phyloP scores from a whole-genome alignment of 2,113 vertebrate species.

The Xenopus laevis region DNA sequence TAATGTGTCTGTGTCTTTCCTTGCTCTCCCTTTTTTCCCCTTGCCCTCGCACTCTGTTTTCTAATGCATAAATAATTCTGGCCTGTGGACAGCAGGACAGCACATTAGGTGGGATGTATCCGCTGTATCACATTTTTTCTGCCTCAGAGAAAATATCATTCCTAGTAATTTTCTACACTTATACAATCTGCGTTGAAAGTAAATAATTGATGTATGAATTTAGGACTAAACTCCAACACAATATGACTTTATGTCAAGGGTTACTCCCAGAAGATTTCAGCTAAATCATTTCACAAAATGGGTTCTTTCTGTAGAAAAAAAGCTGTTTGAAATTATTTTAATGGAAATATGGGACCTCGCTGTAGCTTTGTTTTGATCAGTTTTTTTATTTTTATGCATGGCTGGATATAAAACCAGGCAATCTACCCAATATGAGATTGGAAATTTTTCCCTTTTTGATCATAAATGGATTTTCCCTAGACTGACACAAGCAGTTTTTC shows the following conservation, averaged over 20 bases:
- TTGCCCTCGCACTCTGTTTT: conserved; percentile 82
- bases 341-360: conserved; percentile 68
- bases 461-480: conserved; percentile 80
- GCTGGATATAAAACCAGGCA: conserved; percentile 72
- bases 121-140: conserved; percentile 97
- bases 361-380: conserved; percentile 70
- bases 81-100: conserved; percentile 78
- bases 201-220: conserved; percentile 99
- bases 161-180: conserved; percentile 99
- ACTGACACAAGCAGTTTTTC: conserved; percentile 57
- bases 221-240: conserved; percentile 98
- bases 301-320: conserved; percentile 77
- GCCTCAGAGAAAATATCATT: conserved; percentile 98
- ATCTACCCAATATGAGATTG: conserved; percentile 70
- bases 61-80: conserved; percentile 99
- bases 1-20: conserved; percentile 85
- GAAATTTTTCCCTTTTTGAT: conserved; percentile 80
- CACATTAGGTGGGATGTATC: conserved; percentile 83
- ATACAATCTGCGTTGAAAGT: conserved; percentile 90
- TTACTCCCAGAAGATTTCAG: conserved; percentile 94
- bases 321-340: conserved; percentile 74
- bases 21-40: conserved; percentile 61
- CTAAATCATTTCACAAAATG: conserved; percentile 93
- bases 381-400: conserved; percentile 73
- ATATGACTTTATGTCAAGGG: conserved; percentile 99